phyloP scores from a whole-genome alignment of 2,113 vertebrate genomes.

The Cryptotis parvus region DNA sequence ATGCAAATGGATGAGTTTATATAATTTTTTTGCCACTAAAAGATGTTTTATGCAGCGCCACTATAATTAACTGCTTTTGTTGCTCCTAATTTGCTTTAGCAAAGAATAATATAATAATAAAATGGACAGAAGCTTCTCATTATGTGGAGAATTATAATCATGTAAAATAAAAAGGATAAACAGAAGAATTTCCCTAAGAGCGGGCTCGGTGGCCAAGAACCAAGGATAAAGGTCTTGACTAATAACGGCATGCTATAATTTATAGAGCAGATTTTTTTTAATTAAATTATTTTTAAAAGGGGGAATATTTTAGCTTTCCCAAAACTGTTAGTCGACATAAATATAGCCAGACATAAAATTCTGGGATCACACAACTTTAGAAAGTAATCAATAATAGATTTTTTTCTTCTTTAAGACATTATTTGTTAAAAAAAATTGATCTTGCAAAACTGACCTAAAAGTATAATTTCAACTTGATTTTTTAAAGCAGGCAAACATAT shows the following conservation, averaged over 20 bases:
- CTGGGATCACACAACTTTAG: not conserved
- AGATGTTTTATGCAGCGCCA: not conserved
- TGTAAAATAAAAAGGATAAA: not conserved
- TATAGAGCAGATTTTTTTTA: not conserved
- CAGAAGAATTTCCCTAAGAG: not conserved
- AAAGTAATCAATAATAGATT: not conserved
- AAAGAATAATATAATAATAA: constrained; percentile 1
- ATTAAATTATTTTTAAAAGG: not conserved
- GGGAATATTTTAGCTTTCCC: not conserved
- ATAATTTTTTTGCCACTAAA: not conserved
- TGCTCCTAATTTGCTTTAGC: constrained; percentile 19
- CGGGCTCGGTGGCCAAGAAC: not conserved
- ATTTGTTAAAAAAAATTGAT: not conserved
- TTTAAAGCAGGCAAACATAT: not conserved
- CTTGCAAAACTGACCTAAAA: not conserved
- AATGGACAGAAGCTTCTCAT: not conserved
- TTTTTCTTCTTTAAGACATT: not conserved
- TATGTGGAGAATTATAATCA: constrained; percentile 18
- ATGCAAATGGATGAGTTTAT: constrained; percentile 31
- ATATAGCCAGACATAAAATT: not conserved
- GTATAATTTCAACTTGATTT: not conserved
- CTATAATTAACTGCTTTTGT: not conserved
- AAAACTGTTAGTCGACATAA: not conserved
- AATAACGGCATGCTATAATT: not conserved
- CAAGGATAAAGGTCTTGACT: not conserved